These are phyloP conservation scores for Ceraclea dissimilis DNA, from an alignment of 2,888 invertebrate species.

Conservation along the genomic window DNA sequence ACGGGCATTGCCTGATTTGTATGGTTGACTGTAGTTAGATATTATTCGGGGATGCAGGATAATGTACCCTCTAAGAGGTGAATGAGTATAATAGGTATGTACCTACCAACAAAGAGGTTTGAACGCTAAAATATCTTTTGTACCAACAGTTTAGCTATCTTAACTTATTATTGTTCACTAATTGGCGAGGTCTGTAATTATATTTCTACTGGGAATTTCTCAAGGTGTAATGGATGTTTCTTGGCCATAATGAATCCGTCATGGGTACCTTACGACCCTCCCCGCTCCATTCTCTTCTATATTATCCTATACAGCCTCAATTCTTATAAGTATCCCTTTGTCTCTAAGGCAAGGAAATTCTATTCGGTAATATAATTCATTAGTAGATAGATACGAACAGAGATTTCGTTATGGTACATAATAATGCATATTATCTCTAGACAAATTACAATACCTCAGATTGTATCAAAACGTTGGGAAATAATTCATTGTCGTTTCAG, in stretches of 20 bases:
- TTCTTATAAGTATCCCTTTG: neutral
- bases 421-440: no score
- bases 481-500: no score
- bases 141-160: no score
- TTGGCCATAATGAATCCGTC: slow-evolving; percentile 18
- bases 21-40: no score
- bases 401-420: neutral
- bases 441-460: no score
- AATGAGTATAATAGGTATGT: no score
- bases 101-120: no score
- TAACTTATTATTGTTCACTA: neutral
- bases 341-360: neutral
- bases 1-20: no score
- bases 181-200: slow-evolving; percentile 15
- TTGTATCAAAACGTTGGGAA: no score
- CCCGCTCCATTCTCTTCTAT: neutral
- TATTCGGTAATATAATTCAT: neutral
- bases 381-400: neutral
- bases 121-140: no score
- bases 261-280: slow-evolving; percentile 6
- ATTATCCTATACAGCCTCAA: neutral
- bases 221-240: slow-evolving; percentile 20
- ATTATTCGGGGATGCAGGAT: no score
- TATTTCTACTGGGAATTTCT: slow-evolving; percentile 17
- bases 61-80: no score